phyloP scores from a whole-genome alignment of 1,140 invertebrate species.

The Aphaenogaster floridana region DNA sequence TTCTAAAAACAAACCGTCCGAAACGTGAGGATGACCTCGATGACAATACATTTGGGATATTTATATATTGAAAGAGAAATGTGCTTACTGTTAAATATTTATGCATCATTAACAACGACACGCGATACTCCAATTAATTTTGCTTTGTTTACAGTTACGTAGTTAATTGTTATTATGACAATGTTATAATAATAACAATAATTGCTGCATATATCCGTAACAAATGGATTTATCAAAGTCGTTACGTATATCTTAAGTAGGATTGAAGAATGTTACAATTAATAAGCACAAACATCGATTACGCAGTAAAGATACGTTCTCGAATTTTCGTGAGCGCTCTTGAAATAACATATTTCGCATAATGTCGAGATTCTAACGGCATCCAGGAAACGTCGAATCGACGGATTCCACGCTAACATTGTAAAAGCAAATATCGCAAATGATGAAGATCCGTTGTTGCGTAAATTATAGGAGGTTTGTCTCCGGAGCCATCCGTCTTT shows the following conservation, averaged over 20 bases:
- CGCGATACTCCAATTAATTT: too few relatives aligned
- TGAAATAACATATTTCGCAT: not conserved
- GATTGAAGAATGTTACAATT: not conserved
- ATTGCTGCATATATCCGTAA: too few relatives aligned
- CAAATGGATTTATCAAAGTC: too few relatives aligned
- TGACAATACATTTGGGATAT: too few relatives aligned
- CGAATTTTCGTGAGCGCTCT: not conserved
- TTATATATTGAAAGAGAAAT: too few relatives aligned
- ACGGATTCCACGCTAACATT: not conserved
- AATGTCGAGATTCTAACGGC: not conserved
- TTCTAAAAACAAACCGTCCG: too few relatives aligned
- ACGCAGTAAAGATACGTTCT: not conserved
- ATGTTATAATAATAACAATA: too few relatives aligned
- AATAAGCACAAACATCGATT: not conserved
- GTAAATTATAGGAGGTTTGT: not conserved
- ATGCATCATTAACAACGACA: too few relatives aligned
- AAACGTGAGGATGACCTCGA: too few relatives aligned
- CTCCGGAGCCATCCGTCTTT: fast-evolving
- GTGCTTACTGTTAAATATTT: too few relatives aligned
- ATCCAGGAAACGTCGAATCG: not conserved
- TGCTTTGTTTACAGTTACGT: too few relatives aligned
- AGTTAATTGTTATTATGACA: too few relatives aligned
- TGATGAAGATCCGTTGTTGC: not conserved
- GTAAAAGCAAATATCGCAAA: not conserved
- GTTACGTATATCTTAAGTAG: not conserved